Conservation (phyloP, 2,113 vertebrate genomes). For the Pseudorhombus dupliciocellatus region DNA sequence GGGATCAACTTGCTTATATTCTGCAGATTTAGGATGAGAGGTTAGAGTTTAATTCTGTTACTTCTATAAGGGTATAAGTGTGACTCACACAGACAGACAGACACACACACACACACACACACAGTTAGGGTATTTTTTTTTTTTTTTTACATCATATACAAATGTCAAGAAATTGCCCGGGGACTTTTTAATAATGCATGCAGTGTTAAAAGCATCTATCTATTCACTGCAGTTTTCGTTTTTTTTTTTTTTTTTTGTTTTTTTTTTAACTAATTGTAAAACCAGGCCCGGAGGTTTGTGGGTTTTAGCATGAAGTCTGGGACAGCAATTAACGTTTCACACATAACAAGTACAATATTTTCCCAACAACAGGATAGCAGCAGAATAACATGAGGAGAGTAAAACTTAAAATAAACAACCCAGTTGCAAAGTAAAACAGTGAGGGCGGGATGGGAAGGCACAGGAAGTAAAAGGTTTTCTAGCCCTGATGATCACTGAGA, state of each 20-base stretch:
- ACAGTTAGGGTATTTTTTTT: too few species aligned
- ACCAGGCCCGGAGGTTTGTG: not conserved
- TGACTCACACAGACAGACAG: not conserved
- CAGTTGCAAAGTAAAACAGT: not conserved
- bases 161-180: not conserved
- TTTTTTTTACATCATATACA: not conserved
- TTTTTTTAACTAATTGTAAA: not conserved
- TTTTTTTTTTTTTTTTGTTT: not conserved
- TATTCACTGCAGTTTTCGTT: not conserved
- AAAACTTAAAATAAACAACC: not conserved
- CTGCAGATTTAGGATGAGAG: slow-evolving; percentile 3
- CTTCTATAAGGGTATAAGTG: not conserved
- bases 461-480: too few species aligned
- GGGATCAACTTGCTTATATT: slow-evolving; percentile 20
- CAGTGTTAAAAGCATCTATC: not conserved
- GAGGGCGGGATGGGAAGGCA: not conserved
- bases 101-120: not conserved
- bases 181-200: not conserved
- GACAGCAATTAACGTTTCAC: not conserved
- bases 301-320: not conserved
- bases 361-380: not conserved
- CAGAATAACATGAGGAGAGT: not conserved
- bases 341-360: not conserved
- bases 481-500: too few species aligned
- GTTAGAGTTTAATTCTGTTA: not conserved